Evolutionary conservation across 2,888 invertebrate genomes (phyloP), one percentile per base, ranked within the genome.

Genomic region (Scaptomyza polygonia): DNA sequence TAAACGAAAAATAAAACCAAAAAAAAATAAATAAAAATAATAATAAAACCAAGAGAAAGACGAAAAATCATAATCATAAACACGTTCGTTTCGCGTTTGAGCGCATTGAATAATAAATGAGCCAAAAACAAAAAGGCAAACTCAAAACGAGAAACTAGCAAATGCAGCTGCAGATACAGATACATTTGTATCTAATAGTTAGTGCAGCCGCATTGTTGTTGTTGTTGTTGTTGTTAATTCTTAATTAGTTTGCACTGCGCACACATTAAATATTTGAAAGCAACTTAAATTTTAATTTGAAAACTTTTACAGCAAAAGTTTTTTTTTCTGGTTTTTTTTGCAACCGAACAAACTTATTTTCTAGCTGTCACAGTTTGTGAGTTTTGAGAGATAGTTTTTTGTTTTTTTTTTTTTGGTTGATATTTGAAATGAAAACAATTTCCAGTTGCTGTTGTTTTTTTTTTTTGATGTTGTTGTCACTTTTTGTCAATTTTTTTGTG

Each of bases 361-460:
- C 48, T 51, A 43, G 39, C 53, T 45, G 32, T 16, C 51, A 49
- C 30, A 30, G 32, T 67, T 58, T 55, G 32, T 25, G 39, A 62
- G 56, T 49, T 57, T 49, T 34, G 34, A 25, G 43, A 55, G 32
- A 49, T 84, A 59, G 67, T 49, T 30, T 30, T 30, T 11, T 30
- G 11, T 11, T 30, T 21, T 21, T 21, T 21, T 1, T 21, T 4
- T 21, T 29, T 29, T 2, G 70, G 78, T 77, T 81, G 39, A 68
- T 78, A 78, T 81, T 81, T 74, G 74, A 72, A 76, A 76, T 82
- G 70, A 81, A 81, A 82, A 81, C 80, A 85, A 73, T 69, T 80
- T 76, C 74, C 74, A 74, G 67, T 74, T 74, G 71, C 76, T 52
- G 70, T 65, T 63, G 30, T 25, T 63, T 54, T 29, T 43, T 45